Conservation (phyloP, 1,140 invertebrate species). For the Ptiloglossa arizonensis region DNA sequence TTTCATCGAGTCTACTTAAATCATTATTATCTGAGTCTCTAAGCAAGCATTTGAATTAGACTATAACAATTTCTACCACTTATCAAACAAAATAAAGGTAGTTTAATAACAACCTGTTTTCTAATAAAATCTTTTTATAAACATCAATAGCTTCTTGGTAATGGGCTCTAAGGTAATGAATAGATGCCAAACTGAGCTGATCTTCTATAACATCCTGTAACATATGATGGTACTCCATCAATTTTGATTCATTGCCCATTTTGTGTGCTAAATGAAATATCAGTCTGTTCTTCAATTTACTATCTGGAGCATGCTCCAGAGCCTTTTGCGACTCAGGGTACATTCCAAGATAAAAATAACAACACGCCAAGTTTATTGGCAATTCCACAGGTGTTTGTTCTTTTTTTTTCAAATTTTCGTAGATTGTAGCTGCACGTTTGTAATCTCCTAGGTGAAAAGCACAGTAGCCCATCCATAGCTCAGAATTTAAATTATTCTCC, state of each 20-base stretch:
- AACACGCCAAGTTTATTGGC: slow-evolving; percentile 93
- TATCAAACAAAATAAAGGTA: not conserved
- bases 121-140: slow-evolving; percentile 96
- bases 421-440: slow-evolving; percentile 91
- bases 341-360: slow-evolving; percentile 97
- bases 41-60: not conserved
- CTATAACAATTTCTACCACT: not conserved
- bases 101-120: slow-evolving; percentile 88
- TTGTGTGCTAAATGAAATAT: slow-evolving; percentile 97
- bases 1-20: slow-evolving; percentile 4
- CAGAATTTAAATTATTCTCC: slow-evolving; percentile 84
- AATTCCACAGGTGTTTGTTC: slow-evolving; percentile 82
- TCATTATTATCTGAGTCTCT: slow-evolving; percentile 20
- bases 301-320: slow-evolving; percentile 84
- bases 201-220: slow-evolving; percentile 94
- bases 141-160: slow-evolving; percentile 99
- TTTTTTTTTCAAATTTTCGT: slow-evolving; percentile 82
- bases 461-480: slow-evolving; percentile 96
- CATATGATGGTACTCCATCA: slow-evolving; percentile 91
- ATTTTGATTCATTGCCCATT: slow-evolving; percentile 91
- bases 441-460: slow-evolving; percentile 98
- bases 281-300: slow-evolving; percentile 89
- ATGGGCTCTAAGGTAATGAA: slow-evolving; percentile 97
- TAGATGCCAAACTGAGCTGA: slow-evolving; percentile 96
- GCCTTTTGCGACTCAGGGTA: slow-evolving; percentile 87